These are phyloP conservation scores for Alcis repandata DNA, from an alignment of 2,888 invertebrate genomes.

Conservation along the genomic window DNA sequence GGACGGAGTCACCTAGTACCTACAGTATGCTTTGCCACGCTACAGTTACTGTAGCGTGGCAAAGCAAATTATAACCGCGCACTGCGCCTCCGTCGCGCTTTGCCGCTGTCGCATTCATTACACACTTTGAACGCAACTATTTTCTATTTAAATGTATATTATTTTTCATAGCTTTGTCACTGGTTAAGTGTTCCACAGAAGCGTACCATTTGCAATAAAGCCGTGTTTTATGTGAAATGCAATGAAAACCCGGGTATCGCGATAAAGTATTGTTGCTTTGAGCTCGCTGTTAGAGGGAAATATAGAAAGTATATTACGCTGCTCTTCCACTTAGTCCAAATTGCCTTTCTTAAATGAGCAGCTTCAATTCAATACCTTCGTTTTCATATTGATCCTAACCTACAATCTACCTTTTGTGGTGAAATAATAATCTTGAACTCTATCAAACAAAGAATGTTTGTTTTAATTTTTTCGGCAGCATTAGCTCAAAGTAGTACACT, in stretches of 20 bases:
- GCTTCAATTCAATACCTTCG: slow-evolving; percentile 1
- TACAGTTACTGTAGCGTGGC: too few relatives aligned
- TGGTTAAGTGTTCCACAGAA: slow-evolving; percentile 3
- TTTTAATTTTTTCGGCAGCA: too few relatives aligned
- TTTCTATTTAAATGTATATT: not conserved
- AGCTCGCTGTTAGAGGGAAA: slow-evolving; percentile 28
- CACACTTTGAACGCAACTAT: too few relatives aligned
- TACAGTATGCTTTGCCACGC: too few relatives aligned
- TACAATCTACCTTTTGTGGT: not conserved
- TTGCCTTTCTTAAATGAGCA: slow-evolving; percentile 13
- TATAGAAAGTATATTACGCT: slow-evolving; percentile 31
- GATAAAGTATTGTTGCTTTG: slow-evolving; percentile 38
- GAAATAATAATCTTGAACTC: too few relatives aligned
- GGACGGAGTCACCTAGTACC: too few relatives aligned
- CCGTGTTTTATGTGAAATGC: slow-evolving; percentile 45
- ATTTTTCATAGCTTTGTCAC: not conserved
- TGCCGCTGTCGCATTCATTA: too few relatives aligned
- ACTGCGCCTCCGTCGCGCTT: too few relatives aligned
- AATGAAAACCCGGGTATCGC: slow-evolving; percentile 35
- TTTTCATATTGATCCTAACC: not conserved
- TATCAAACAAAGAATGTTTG: too few relatives aligned
- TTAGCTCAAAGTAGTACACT: too few relatives aligned
- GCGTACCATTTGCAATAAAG: slow-evolving; percentile 46
- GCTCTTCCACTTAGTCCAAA: slow-evolving; percentile 28
- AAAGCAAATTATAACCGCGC: too few relatives aligned